Evolutionary conservation across 2,113 vertebrate genomes (phyloP).

Genomic region (Hipposideros armiger): DNA sequence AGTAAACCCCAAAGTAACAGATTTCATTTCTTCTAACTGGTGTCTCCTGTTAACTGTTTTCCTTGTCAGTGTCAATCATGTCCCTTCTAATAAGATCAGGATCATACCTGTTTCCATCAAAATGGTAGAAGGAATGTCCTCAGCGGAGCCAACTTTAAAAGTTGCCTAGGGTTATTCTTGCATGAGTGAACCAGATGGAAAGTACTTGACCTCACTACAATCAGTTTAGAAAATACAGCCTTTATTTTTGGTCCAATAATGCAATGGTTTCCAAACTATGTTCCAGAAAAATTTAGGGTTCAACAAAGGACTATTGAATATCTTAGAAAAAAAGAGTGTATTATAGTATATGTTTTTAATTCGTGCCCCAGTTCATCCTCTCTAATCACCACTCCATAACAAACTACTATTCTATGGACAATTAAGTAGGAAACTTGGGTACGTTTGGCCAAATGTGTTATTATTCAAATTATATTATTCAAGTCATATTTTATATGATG

Average conservation of each 20-base stretch:
- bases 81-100: not conserved
- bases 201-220: not conserved
- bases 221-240: not conserved
- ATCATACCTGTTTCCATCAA: not conserved
- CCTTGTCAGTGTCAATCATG: not conserved
- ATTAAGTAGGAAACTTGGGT: not conserved
- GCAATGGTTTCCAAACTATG: not conserved
- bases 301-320: not conserved
- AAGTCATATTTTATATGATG: not conserved
- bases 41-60: conserved; percentile 29
- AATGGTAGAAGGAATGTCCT: not conserved
- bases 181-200: not conserved
- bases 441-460: not conserved
- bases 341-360: not conserved
- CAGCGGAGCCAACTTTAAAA: not conserved
- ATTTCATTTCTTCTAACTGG: conserved; percentile 48
- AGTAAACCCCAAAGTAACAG: not conserved
- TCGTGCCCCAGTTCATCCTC: not conserved
- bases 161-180: not conserved
- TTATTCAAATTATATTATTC: not conserved
- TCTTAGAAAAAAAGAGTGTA: not conserved
- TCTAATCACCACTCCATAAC: not conserved
- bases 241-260: not conserved
- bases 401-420: not conserved
- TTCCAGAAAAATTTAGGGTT: conserved; percentile 19